Evolutionary conservation across 1,140 invertebrate species (phyloP).

Genomic region (Anoplophora glabripennis): DNA sequence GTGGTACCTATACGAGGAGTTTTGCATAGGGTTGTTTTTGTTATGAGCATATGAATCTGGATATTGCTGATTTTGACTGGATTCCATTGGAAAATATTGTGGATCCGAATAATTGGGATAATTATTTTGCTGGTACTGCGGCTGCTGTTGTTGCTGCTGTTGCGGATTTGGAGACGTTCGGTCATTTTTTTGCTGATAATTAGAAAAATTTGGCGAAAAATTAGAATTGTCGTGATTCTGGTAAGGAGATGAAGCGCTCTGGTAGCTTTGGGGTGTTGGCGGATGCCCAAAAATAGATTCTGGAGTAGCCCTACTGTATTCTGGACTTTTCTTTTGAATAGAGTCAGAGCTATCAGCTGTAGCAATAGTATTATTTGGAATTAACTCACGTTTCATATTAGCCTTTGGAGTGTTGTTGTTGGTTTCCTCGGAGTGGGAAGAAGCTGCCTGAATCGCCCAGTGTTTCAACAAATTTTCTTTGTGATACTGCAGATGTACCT

Average conservation of each 20-base stretch:
- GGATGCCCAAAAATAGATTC: conserved; percentile 58
- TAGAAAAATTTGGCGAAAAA: conserved; percentile 52
- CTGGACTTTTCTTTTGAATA: conserved; percentile 56
- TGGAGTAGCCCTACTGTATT: conserved; percentile 56
- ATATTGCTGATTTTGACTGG: conserved; percentile 33
- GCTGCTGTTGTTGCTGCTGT: conserved; percentile 22
- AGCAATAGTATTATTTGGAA: conserved; percentile 51
- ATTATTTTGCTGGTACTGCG: conserved; percentile 20
- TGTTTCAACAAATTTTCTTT: conserved; percentile 72
- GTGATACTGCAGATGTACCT: conserved; percentile 76
- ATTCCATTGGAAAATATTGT: conserved; percentile 23
- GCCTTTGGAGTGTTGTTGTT: conserved; percentile 65
- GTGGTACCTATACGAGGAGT: conserved; percentile 40
- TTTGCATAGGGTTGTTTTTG: conserved; percentile 27
- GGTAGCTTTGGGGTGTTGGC: conserved; percentile 59
- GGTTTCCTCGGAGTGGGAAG: conserved; percentile 51
- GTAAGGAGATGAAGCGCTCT: conserved; percentile 58
- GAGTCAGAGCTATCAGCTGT: conserved; percentile 62
- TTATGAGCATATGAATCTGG: conserved; percentile 52
- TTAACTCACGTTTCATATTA: conserved; percentile 48
- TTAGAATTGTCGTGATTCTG: conserved; percentile 57
- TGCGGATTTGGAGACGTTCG: conserved; percentile 35
- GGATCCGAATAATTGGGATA: conserved; percentile 21
- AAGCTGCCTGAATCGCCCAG: conserved; percentile 63
- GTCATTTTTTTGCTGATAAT: conserved; percentile 44